Conservation (phyloP, 2,888 invertebrate genomes). For the Thymelicus acteon region DNA sequence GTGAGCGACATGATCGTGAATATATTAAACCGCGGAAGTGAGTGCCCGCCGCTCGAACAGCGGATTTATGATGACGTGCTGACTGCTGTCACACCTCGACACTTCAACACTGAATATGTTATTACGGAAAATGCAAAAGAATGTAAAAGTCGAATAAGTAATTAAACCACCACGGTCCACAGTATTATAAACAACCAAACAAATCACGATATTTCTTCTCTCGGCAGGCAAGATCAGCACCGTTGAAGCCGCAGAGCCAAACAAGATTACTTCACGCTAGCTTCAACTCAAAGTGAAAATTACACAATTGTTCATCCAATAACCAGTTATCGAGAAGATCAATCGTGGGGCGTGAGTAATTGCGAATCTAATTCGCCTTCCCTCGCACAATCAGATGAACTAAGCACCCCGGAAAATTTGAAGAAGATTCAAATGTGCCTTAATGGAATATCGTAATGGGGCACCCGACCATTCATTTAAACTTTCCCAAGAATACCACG, state of each 20-base stretch:
- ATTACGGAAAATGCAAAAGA: too few species aligned
- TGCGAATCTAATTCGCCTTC: not conserved
- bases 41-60: constrained; percentile 21
- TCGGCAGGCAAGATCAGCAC: too few species aligned
- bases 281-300: not conserved
- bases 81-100: constrained; percentile 31
- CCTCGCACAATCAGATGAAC: constrained; percentile 33
- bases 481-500: constrained; percentile 56
- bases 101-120: not conserved
- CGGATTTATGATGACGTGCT: constrained; percentile 39
- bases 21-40: constrained; percentile 41
- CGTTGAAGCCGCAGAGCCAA: too few species aligned
- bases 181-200: too few species aligned
- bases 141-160: too few species aligned
- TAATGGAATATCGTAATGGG: constrained; percentile 33
- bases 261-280: too few species aligned
- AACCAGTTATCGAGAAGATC: constrained; percentile 16
- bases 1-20: constrained; percentile 38
- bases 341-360: constrained; percentile 24
- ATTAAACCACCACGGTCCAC: too few species aligned
- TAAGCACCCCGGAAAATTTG: constrained; percentile 34
- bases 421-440: constrained; percentile 35
- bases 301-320: constrained; percentile 17
- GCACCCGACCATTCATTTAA: constrained; percentile 36
- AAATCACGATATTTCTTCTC: too few species aligned